Percentiles rank a stretch among this genome's conserved stretches.
phyloP scores from a whole-genome alignment of 1,140 invertebrate species.

The Zaprionus tsacasi region DNA sequence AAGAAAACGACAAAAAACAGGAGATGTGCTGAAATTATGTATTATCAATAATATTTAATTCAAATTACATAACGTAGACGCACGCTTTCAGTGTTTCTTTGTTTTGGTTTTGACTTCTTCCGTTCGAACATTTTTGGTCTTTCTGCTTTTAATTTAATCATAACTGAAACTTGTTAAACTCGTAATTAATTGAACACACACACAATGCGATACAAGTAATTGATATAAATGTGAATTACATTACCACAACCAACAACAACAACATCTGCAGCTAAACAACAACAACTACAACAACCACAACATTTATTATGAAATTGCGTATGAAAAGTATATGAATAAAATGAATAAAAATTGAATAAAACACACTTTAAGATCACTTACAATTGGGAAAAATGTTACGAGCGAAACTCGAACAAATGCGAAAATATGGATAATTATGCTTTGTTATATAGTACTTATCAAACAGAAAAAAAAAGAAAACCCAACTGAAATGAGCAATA shows the following conservation, averaged over 20 bases:
- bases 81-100: conserved; percentile 70
- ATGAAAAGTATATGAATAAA: conserved; percentile 46
- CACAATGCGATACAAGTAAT: conserved; percentile 18
- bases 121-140: conserved; percentile 14
- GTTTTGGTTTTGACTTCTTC: conserved; percentile 38
- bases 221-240: conserved; percentile 19
- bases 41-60: conserved; percentile 44
- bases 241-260: conserved; percentile 29
- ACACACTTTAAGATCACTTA: conserved; percentile 84
- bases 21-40: conserved; percentile 42
- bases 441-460: conserved; percentile 20
- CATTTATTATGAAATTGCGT: conserved; percentile 47
- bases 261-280: conserved; percentile 40
- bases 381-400: conserved; percentile 84
- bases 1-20: conserved; percentile 3
- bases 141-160: conserved; percentile 17
- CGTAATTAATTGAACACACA: conserved; percentile 29
- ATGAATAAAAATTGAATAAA: conserved; percentile 49
- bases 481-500: conserved; percentile 35
- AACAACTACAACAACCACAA: conserved; percentile 37
- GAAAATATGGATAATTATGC: conserved; percentile 48
- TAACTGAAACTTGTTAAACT: conserved; percentile 15
- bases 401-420: conserved; percentile 39
- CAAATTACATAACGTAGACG: conserved; percentile 64
- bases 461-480: conserved; percentile 18